Conservation (phyloP, 2,888 invertebrate genomes). For the Limnephilus lunatus region DNA sequence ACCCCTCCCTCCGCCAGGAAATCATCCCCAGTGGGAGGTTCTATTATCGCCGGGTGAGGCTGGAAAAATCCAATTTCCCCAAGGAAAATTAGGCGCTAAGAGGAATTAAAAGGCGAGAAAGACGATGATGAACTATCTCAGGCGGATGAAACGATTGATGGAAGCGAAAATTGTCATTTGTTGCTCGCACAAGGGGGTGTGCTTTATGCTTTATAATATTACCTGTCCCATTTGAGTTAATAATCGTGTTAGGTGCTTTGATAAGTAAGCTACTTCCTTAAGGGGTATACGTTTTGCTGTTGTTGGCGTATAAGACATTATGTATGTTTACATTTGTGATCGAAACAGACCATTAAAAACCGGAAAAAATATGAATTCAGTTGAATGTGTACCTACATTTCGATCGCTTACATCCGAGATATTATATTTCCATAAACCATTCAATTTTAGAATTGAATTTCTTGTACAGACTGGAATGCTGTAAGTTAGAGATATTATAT, state of each 20-base stretch:
- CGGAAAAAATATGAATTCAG: neutral
- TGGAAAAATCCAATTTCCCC: constrained; percentile 51
- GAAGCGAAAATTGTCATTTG: constrained; percentile 46
- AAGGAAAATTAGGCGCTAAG: constrained; percentile 47
- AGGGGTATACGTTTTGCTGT: neutral
- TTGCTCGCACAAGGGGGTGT: neutral
- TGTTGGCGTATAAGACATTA: neutral
- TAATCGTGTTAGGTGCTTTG: neutral
- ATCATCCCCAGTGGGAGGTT: constrained; percentile 27
- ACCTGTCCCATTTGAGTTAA: neutral
- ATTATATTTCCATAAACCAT: too few relatives aligned
- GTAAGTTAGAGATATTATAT: too few relatives aligned
- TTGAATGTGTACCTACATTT: too few relatives aligned
- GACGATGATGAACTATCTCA: constrained; percentile 39
- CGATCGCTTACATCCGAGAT: too few relatives aligned
- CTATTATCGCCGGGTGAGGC: constrained; percentile 38
- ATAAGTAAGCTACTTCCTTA: neutral
- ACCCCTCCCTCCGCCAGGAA: neutral
- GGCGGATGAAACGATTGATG: constrained; percentile 34
- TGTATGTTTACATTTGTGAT: neutral
- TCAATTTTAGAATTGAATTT: too few relatives aligned
- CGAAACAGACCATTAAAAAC: neutral
- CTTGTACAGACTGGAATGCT: too few relatives aligned
- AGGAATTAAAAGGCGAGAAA: constrained; percentile 48
- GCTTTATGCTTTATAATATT: neutral